Percentiles rank a stretch among this genome's conserved stretches.
phyloP scores from a whole-genome alignment of 2,113 vertebrate species.

The Helogale parvula region DNA sequence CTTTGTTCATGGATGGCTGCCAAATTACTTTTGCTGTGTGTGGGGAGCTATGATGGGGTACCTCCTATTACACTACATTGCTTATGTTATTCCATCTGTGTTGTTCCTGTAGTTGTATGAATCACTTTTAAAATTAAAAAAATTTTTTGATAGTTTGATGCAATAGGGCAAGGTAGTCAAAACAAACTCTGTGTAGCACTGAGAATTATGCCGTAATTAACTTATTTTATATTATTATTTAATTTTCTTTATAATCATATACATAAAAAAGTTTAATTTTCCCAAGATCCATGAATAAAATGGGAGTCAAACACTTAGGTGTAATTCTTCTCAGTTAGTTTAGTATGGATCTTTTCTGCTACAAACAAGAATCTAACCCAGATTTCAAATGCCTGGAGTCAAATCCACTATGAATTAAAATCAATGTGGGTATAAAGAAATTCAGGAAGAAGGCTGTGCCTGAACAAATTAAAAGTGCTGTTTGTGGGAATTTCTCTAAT shows the following conservation, averaged over 20 bases:
- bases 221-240: constrained; percentile 11
- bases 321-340: neutral
- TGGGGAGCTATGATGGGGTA: neutral
- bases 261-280: neutral
- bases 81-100: neutral
- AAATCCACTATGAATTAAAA: constrained; percentile 32
- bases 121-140: neutral
- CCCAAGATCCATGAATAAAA: neutral
- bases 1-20: neutral
- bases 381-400: neutral
- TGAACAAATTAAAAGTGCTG: neutral
- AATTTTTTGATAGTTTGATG: neutral
- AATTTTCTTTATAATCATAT: neutral
- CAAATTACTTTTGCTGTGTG: neutral
- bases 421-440: neutral
- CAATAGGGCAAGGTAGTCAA: neutral
- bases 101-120: neutral
- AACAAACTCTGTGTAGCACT: neutral
- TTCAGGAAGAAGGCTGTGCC: neutral
- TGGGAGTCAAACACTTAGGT: neutral
- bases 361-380: neutral
- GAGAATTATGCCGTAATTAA: neutral
- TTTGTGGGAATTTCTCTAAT: neutral
- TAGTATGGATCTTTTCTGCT: neutral
- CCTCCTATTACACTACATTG: neutral